phyloP scores from a whole-genome alignment of 2,113 vertebrate species.

The Gymnocephalus cernua region DNA sequence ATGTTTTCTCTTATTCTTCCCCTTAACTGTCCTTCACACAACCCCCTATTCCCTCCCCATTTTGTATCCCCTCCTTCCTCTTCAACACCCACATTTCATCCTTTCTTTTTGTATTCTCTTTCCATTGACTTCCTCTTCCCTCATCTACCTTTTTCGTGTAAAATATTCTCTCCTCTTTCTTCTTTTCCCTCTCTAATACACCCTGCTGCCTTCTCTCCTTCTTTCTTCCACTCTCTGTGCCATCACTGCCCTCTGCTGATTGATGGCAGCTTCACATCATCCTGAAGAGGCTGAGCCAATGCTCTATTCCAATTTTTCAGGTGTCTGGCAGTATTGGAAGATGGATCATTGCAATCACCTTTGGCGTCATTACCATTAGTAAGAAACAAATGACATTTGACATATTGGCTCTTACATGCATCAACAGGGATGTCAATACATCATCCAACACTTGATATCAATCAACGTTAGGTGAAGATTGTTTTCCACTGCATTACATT shows the following conservation, averaged over 20 bases:
- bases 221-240: slow-evolving; percentile 27
- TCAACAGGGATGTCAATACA: background rate
- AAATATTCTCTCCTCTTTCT: background rate
- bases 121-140: background rate
- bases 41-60: background rate
- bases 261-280: slow-evolving; percentile 22
- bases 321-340: background rate
- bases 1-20: background rate
- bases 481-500: background rate
- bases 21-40: background rate
- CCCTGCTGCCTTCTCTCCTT: background rate
- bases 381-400: slow-evolving; percentile 15
- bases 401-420: slow-evolving; percentile 9
- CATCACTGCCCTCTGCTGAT: slow-evolving; percentile 74
- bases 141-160: background rate
- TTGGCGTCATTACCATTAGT: background rate
- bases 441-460: background rate
- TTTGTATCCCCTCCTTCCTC: background rate
- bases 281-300: background rate
- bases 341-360: background rate
- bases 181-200: background rate
- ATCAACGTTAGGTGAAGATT: background rate
- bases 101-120: background rate
- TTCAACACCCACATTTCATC: background rate
- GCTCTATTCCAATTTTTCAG: background rate